Evolutionary conservation across 1,140 invertebrate genomes (phyloP).

Genomic region (Antheraea mylitta): DNA sequence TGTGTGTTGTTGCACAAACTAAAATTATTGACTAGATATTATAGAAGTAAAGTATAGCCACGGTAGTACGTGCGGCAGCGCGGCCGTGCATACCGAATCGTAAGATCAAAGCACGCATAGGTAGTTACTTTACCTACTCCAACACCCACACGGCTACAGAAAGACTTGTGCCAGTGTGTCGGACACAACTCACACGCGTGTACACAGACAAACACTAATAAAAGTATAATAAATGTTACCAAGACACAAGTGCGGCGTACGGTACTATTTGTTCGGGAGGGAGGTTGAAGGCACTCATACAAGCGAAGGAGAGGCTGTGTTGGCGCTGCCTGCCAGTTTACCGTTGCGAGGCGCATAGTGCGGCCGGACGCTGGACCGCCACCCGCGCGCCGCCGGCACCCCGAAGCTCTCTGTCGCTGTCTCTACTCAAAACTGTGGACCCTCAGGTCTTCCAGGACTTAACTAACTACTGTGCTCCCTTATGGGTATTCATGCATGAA

Average conservation of each 20-base stretch:
- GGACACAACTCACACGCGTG: conserved; percentile 45
- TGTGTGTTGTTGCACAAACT: conserved; percentile 70
- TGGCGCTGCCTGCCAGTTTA: conserved; percentile 70
- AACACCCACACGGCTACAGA: conserved; percentile 56
- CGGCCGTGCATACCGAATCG: conserved; percentile 76
- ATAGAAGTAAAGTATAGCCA: conserved; percentile 72
- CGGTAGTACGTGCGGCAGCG: conserved; percentile 65
- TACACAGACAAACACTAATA: conserved; percentile 60
- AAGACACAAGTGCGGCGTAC: conserved; percentile 71
- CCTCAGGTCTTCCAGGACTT: conserved; percentile 38
- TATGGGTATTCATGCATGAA: conserved; percentile 46
- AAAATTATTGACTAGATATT: conserved; percentile 75
- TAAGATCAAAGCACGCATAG: conserved; percentile 78
- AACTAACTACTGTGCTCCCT: conserved; percentile 45
- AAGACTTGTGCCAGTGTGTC: conserved; percentile 18
- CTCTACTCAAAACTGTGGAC: conserved; percentile 39
- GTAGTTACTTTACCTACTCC: conserved; percentile 63
- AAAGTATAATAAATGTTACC: conserved; percentile 73
- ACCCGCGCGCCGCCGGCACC: conserved; percentile 66
- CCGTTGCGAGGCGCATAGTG: conserved; percentile 76
- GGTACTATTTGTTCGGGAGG: conserved; percentile 76
- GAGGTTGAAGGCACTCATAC: conserved; percentile 73
- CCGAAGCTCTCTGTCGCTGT: conserved; percentile 45
- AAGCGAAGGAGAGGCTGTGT: conserved; percentile 70
- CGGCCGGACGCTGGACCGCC: conserved; percentile 70